Evolutionary conservation across 37 sponge, comb jelly and placozoan species (phyloP).

Genomic region (Geodia barretti): DNA sequence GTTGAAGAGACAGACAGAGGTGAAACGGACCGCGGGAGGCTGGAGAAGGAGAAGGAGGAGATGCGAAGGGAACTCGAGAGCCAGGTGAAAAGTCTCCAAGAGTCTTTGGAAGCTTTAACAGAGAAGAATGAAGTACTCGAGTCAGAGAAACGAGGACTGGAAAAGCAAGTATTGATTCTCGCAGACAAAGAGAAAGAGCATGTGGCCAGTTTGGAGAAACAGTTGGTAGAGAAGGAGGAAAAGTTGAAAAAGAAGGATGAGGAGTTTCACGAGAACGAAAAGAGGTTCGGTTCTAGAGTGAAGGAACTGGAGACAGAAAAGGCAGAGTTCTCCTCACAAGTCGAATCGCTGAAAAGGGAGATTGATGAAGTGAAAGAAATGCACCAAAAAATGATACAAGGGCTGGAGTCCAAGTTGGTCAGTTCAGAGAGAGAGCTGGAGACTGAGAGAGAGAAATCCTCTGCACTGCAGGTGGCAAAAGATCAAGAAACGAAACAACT

Average conservation of each 20-base stretch:
- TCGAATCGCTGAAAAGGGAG: background rate
- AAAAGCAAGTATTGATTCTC: background rate
- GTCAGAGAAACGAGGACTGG: background rate
- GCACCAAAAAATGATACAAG: background rate
- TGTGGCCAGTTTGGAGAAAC: background rate
- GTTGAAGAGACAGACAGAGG: background rate
- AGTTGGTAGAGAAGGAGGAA: background rate
- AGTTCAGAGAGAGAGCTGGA: background rate
- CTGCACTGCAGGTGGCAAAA: background rate
- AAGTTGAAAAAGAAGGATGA: background rate
- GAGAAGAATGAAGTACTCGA: background rate
- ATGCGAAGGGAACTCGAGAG: background rate
- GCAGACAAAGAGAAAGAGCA: constrained; percentile 2
- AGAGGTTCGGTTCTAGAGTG: constrained; percentile 6
- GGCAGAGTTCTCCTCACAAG: background rate
- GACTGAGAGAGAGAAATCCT: background rate
- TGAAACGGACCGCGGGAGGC: constrained; percentile 2
- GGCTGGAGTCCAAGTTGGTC: background rate
- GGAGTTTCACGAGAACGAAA: background rate
- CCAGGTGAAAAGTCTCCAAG: background rate
- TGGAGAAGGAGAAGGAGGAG: constrained; percentile 2
- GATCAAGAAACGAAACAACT: background rate
- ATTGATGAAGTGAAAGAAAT: background rate
- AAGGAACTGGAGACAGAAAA: background rate
- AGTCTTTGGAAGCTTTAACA: background rate